Evolutionary conservation across 2,113 vertebrate species (phyloP).

Genomic region (Megatriorchis doriae): DNA sequence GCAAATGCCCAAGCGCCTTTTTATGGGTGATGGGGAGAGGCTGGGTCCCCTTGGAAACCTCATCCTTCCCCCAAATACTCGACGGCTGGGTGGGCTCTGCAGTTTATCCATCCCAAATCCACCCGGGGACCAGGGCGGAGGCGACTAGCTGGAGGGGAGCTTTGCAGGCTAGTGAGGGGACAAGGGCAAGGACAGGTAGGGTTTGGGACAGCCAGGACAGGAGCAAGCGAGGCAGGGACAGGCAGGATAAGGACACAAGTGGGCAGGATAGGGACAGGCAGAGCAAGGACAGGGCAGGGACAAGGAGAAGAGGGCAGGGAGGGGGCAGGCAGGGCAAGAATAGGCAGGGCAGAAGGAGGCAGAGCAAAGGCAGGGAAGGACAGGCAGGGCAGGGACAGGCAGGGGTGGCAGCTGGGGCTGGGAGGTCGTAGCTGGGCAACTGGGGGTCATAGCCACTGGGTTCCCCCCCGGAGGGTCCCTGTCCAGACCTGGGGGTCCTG

Average conservation of each 20-base stretch:
- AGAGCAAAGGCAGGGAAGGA: not conserved
- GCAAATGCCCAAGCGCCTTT: fast-evolving
- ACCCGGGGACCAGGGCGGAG: fast-evolving
- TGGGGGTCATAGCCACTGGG: not conserved
- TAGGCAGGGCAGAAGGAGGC: not conserved
- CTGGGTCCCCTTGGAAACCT: fast-evolving
- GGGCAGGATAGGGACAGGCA: not conserved
- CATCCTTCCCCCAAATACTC: not conserved
- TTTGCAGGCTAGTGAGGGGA: not conserved
- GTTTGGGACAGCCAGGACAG: not conserved
- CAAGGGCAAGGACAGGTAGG: not conserved
- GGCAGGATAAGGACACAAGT: not conserved
- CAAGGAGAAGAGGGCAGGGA: not conserved
- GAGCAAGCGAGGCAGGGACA: not conserved
- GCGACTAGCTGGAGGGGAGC: fast-evolving
- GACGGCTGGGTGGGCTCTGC: not conserved
- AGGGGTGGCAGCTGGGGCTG: too few species aligned
- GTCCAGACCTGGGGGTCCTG: not conserved
- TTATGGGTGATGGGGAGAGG: not conserved
- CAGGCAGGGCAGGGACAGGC: not conserved
- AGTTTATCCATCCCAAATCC: not conserved
- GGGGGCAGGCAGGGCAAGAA: not conserved
- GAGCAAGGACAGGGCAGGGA: not conserved
- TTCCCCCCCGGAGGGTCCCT: not conserved
- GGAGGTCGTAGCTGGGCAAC: not conserved